These are phyloP conservation scores for Morone chrysops DNA, from an alignment of 2,113 vertebrate genomes.

Conservation along the genomic window DNA sequence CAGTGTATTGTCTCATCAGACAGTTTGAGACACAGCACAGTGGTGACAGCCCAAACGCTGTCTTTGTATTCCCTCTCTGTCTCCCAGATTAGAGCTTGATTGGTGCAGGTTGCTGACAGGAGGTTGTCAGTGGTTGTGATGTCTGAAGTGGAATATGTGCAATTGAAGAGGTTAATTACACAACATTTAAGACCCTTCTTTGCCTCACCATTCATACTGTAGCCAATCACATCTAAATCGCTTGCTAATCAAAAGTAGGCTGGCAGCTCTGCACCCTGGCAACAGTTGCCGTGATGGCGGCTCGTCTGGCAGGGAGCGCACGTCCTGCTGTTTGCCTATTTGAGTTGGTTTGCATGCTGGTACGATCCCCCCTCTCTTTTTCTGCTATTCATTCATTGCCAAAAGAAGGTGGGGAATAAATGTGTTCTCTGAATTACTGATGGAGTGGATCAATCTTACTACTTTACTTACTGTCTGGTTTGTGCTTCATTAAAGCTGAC, in stretches of 20 bases:
- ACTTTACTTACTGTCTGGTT: constrained; percentile 33
- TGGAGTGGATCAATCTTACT: constrained; percentile 50
- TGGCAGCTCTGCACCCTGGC: constrained; percentile 73
- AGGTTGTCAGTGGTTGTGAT: constrained; percentile 66
- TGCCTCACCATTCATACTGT: constrained; percentile 49
- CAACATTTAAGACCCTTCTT: constrained; percentile 66
- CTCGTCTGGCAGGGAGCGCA: constrained; percentile 74
- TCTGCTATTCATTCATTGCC: constrained; percentile 76
- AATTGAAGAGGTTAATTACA: constrained; percentile 79
- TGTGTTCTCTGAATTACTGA: constrained; percentile 63
- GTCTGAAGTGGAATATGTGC: constrained; percentile 68
- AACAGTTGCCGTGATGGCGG: constrained; percentile 79
- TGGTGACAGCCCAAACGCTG: constrained; percentile 71
- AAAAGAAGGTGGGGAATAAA: constrained; percentile 66
- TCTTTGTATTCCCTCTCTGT: constrained; percentile 67
- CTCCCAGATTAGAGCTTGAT: constrained; percentile 64
- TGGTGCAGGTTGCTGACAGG: constrained; percentile 72
- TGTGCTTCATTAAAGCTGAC: constrained; percentile 50
- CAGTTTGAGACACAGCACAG: constrained; percentile 54
- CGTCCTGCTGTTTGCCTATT: constrained; percentile 82
- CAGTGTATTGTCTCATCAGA: constrained; percentile 62
- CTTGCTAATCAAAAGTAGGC: constrained; percentile 73
- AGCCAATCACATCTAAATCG: constrained; percentile 60
- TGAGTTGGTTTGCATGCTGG: constrained; percentile 76
- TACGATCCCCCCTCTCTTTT: constrained; percentile 50